Conservation (phyloP, 2,888 invertebrate genomes). For the Clitarchus hookeri region DNA sequence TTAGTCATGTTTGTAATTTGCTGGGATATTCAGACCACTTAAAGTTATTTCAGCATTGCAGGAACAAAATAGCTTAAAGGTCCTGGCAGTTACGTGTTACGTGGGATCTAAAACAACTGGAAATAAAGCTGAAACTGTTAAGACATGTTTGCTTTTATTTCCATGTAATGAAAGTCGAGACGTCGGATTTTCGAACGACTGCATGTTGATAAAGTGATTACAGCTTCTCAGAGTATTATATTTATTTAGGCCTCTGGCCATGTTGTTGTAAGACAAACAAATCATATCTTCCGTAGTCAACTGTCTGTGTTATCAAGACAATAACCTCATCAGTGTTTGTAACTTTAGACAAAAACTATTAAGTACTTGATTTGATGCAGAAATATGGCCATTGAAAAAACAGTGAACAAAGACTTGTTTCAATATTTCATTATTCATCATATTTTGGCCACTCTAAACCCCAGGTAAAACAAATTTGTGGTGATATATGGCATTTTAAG, state of each 20-base stretch:
- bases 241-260: neutral
- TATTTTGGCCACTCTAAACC: neutral
- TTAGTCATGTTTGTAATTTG: neutral
- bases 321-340: neutral
- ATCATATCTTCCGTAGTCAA: constrained; percentile 8
- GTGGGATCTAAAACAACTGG: neutral
- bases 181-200: neutral
- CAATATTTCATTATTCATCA: neutral
- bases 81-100: neutral
- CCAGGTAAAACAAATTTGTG: neutral
- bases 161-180: neutral
- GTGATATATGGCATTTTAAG: constrained; percentile 8
- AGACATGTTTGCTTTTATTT: neutral
- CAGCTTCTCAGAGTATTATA: neutral
- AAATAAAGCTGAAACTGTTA: neutral
- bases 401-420: neutral
- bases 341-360: neutral
- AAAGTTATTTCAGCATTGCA: no score
- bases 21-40: no score
- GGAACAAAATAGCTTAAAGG: no score
- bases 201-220: neutral
- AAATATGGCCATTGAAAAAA: neutral
- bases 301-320: constrained; percentile 14
- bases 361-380: neutral
- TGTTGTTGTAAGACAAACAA: constrained; percentile 1